These are phyloP conservation scores for Rhadinocentrus ornatus DNA, from an alignment of 2,797 vertebrate species.

Conservation along the genomic window DNA sequence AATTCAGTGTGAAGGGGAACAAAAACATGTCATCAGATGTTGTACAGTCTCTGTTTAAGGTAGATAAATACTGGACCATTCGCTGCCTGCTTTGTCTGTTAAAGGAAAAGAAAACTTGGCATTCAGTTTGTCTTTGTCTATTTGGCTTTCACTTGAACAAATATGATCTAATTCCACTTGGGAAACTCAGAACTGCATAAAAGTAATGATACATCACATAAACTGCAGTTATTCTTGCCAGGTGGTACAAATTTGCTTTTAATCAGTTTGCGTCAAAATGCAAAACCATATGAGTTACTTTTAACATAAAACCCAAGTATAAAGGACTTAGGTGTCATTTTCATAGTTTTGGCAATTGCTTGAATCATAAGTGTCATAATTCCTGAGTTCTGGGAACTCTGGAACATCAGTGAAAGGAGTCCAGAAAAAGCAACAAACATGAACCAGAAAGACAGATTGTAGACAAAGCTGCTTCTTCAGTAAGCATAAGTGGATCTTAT, in stretches of 20 bases:
- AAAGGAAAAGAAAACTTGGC: constrained; percentile 46
- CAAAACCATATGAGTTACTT: constrained; percentile 22
- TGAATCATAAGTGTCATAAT: not conserved
- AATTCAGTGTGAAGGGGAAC: constrained; percentile 56
- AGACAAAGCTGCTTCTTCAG: not conserved
- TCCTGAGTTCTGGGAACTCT: constrained; percentile 2
- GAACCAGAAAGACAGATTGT: not conserved
- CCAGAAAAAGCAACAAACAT: constrained; percentile 1
- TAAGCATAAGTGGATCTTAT: not conserved
- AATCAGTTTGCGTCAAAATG: constrained; percentile 43
- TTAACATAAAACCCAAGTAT: constrained; percentile 19
- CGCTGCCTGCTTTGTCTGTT: constrained; percentile 28
- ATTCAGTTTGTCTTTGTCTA: constrained; percentile 50
- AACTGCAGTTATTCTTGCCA: constrained; percentile 40
- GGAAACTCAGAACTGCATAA: constrained; percentile 44
- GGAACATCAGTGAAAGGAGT: not conserved
- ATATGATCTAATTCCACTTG: constrained; percentile 65
- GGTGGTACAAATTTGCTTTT: constrained; percentile 48
- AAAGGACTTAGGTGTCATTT: constrained; percentile 21
- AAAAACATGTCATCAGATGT: constrained; percentile 53
- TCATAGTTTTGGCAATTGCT: constrained; percentile 18
- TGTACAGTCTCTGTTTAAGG: constrained; percentile 19
- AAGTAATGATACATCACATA: constrained; percentile 51
- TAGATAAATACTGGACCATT: constrained; percentile 24
- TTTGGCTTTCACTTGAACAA: constrained; percentile 57